These are phyloP conservation scores for Pongo pygmaeus DNA, from an alignment of 2,113 vertebrate species.

Conservation along the genomic window DNA sequence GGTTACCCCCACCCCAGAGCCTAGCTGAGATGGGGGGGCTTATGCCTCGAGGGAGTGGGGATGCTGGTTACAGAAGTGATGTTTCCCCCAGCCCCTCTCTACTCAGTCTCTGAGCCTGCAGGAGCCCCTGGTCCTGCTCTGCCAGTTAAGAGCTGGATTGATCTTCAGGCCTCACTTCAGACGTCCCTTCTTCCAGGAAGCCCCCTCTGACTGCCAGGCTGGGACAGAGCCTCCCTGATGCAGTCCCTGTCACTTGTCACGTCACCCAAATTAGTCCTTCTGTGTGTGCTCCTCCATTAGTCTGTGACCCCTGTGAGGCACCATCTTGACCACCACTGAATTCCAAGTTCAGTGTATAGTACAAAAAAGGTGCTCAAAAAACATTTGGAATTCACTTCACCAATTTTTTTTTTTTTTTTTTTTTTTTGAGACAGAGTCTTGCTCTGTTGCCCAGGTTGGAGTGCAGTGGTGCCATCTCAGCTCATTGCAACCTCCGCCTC, in stretches of 20 bases:
- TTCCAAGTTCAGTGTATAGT: not conserved
- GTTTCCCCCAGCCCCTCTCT: not conserved
- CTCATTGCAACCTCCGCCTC: not conserved
- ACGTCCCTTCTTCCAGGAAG: not conserved
- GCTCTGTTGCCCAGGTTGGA: no score
- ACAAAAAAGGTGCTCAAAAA: not conserved
- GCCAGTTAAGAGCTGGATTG: not conserved
- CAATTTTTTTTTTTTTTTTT: no score
- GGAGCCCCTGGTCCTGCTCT: not conserved
- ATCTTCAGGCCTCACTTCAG: not conserved
- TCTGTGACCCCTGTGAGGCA: fast-evolving
- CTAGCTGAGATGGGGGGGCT: not conserved
- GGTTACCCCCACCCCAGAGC: not conserved
- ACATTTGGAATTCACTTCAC: not conserved
- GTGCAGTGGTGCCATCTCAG: no score
- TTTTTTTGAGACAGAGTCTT: no score
- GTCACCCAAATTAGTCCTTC: not conserved
- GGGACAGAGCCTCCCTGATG: not conserved
- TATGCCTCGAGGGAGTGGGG: fast-evolving
- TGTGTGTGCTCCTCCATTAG: not conserved
- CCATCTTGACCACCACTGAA: not conserved
- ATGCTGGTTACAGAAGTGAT: not conserved
- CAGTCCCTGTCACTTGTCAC: not conserved
- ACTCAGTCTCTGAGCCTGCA: not conserved
- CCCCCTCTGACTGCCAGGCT: not conserved